Base-by-base conservation (phyloP, 2,888 invertebrate genomes). In the Toxonevra muliebris region DNA sequence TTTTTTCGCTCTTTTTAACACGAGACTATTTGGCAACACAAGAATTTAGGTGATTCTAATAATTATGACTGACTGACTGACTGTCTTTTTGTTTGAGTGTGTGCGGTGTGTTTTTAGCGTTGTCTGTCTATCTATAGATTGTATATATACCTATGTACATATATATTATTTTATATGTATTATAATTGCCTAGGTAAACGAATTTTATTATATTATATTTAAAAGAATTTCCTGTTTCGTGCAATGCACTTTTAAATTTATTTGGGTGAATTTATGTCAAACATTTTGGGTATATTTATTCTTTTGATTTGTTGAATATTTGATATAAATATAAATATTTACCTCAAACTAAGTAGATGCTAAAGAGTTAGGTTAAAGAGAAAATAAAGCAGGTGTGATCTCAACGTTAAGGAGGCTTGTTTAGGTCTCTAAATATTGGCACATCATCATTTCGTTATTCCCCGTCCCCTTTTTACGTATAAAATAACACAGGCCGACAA, bases 11-110 rank as follows among this genome's bases (percentile, higher is more conserved):
- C 30, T 48, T 13, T 13, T 48, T 13, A 1, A 71, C 61, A 69
- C 68, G 68, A 72, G 72, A 72, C 72, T 68, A 65, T 69, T 73
- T 73, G 71, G 73, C 73, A 73, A 65, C 69, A 50, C 57, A 58
- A 57, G 66, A 59, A 72, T 73, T 69, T 72, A 67, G 70, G 72
- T 72, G 72, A 72, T 70, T 64, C 41, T 40, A 41, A 61, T 57
- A 59, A 64, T 65, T 54, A 43, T 61, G 53, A 55, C 59, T 45
- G 41, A 61, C 55, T 55, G 50, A 60, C 61, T 61, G 11, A 15
- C 63, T 64, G 30, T 64, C 66, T 57, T 65, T n/a, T n/a, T n/a
- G n/a, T n/a, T n/a, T n/a, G n/a, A n/a, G 59, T 48, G 10, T n/a
- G 61, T 45, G 17, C 43, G 17, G 13, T 20, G 7, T 17, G 20